Evolutionary conservation across 1,140 invertebrate species (phyloP).

Genomic region (Littorina saxatilis): DNA sequence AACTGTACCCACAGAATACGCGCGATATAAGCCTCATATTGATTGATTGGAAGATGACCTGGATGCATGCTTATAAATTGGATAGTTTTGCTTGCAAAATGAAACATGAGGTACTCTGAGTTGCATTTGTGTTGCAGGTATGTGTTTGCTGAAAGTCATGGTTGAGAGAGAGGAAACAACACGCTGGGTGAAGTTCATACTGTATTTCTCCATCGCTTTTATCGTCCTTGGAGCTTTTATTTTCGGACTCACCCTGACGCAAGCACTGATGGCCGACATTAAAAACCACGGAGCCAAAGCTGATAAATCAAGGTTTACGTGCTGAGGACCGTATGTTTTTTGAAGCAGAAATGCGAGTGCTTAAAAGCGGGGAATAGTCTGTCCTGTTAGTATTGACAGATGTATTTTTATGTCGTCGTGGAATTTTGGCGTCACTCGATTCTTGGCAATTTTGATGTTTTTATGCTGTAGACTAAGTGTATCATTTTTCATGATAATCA

Average conservation of each 20-base stretch:
- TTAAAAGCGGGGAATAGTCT: background rate
- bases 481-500: too few relatives aligned
- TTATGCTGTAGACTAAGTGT: background rate
- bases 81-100: too few relatives aligned
- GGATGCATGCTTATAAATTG: too few relatives aligned
- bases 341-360: background rate
- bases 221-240: conserved; percentile 80
- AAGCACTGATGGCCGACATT: conserved; percentile 75
- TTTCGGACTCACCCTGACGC: conserved; percentile 79
- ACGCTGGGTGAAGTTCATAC: conserved; percentile 41
- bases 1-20: too few relatives aligned
- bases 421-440: background rate
- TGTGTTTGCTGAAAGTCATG: conserved; percentile 79
- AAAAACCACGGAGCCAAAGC: conserved; percentile 52
- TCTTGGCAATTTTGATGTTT: too few relatives aligned
- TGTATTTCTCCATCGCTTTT: conserved; percentile 74
- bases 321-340: conserved; percentile 39
- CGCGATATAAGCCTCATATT: too few relatives aligned
- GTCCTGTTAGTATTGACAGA: background rate
- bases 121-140: conserved; percentile 70
- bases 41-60: too few relatives aligned
- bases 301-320: conserved; percentile 66
- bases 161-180: conserved; percentile 68
- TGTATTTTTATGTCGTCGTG: background rate
- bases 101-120: too few relatives aligned